Conservation (phyloP, 23 tunicate genomes). For the Halocynthia aurantium region DNA sequence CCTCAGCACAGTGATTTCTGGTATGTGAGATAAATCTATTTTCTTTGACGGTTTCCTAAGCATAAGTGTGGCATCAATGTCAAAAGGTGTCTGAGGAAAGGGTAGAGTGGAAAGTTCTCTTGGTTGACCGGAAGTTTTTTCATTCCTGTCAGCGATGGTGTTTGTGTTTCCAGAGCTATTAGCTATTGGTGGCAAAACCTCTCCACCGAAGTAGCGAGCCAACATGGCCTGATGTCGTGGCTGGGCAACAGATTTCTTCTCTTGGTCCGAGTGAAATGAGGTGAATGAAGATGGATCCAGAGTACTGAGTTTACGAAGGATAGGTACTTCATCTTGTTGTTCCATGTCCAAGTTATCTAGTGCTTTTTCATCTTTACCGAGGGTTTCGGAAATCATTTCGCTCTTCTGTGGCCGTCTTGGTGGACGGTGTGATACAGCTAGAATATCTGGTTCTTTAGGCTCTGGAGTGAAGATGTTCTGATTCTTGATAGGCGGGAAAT, state of each 20-base stretch:
- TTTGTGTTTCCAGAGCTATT: background rate
- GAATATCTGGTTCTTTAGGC: too few relatives aligned
- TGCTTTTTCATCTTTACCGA: too few relatives aligned
- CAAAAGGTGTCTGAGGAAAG: background rate
- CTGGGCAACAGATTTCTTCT: background rate
- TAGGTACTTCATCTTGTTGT: too few relatives aligned
- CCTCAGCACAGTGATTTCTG: conserved; percentile 14
- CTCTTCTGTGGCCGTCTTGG: too few relatives aligned
- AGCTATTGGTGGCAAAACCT: background rate
- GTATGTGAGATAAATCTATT: conserved; percentile 1
- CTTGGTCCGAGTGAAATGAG: conserved; percentile 10
- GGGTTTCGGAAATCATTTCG: too few relatives aligned
- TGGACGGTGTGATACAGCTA: too few relatives aligned
- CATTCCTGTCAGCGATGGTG: background rate
- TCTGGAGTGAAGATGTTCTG: too few relatives aligned
- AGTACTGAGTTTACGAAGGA: background rate
- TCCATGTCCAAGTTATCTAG: too few relatives aligned
- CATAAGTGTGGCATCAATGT: background rate
- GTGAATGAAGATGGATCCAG: conserved; percentile 18
- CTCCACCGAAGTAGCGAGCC: conserved; percentile 21
- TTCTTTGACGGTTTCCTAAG: background rate
- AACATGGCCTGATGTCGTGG: conserved; percentile 29
- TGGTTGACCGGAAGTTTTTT: background rate
- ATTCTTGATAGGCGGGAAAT: too few relatives aligned
- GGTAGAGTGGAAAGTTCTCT: too few relatives aligned